Evolutionary conservation across 2,888 invertebrate genomes (phyloP), one percentile per base, ranked within the genome.

Genomic region (Antheraea assamensis): DNA sequence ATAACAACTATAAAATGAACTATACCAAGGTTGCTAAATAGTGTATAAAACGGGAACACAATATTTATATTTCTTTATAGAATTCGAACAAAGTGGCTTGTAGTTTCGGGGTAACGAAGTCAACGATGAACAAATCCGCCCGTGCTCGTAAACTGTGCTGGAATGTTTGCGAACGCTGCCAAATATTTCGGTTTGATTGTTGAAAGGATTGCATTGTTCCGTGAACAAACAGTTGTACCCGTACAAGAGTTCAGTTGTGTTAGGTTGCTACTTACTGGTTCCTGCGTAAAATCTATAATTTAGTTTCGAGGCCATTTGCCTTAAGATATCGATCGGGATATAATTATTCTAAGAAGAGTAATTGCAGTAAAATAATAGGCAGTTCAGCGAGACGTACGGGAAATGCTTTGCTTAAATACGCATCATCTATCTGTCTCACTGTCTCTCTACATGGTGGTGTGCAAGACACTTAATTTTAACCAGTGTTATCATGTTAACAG

Each of bases 91-190:
- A 17, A 64, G 61, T 30, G 30, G 30, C 27, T 64, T 64, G 61
- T 42, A 55, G 55, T 42, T 52, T 70, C 21, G 58, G 13, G 13
- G 42, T 31, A 49, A 52, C 66, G 70, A 30, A 31, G 64, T 47
- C 30, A 55, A 55, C 35, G 55, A n/a, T n/a, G n/a, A n/a, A n/a
- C n/a, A n/a, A 35, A 31, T 24, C 55, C 8, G n/a, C 0, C 72
- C 47, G 72, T 49, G 31, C 49, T 47, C 31, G 72, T 19, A 52
- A 72, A 72, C 66, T 68, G 31, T 66, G 68, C 49, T 27, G 66
- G 52, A 72, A 68, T 72, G 72, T 72, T 47, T 47, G 27, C 24
- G 24, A 35, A 70, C 49, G 68, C 55, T 73, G 66, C 55, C 35
- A 55, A 73, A 70, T 70, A 66, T 66, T 66, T 47, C 31, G n/a